Evolutionary conservation across 1,140 invertebrate species (phyloP), one percentile per base, ranked within the genome.

Genomic region (Anoplophora glabripennis): DNA sequence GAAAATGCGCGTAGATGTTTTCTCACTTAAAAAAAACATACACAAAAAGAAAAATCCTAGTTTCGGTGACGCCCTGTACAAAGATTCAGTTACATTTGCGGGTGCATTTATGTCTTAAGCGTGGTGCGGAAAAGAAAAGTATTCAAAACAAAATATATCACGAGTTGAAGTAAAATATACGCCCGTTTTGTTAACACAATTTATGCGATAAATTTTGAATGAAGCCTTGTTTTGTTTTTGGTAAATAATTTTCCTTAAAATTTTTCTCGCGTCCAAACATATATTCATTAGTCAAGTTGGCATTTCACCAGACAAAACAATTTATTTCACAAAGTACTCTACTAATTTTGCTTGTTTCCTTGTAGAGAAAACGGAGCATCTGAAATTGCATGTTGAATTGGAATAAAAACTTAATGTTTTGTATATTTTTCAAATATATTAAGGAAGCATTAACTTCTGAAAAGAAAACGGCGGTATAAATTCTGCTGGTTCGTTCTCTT

Each of bases 241-340:
- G 57, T 54, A 47, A 54, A 59, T 59, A 44, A 59, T 59, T 59
- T 59, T 46, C 51, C 8, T 54, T 48, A 59, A 38, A 47, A 47
- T 60, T 60, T 60, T 60, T 56, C 58, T 60, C 53, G 52, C 55
- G 58, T 55, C 58, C 46, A 47, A 55, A 55, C 51, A 60, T 60
- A 60, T 60, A 60, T 60, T 60, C 58, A 60, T 60, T 60, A 60
- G 58, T 60, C 58, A 55, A 55, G 58, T 17, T 60, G 58, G 58
- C 58, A 60, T 54, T 51, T 55, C 44, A 54, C 33, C 58, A 60
- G 58, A 60, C 58, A 60, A 60, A 60, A 60, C 58, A 60, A 60
- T 60, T 60, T 60, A 60, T 60, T 60, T 60, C 55, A 60, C 58
- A 60, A 60, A 60, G 58, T 60, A 60, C 58, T 35, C 52, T 48